Base-by-base conservation (phyloP, 53 echinoderm and acorn worm species). In the Hippasteria phrygiana region DNA sequence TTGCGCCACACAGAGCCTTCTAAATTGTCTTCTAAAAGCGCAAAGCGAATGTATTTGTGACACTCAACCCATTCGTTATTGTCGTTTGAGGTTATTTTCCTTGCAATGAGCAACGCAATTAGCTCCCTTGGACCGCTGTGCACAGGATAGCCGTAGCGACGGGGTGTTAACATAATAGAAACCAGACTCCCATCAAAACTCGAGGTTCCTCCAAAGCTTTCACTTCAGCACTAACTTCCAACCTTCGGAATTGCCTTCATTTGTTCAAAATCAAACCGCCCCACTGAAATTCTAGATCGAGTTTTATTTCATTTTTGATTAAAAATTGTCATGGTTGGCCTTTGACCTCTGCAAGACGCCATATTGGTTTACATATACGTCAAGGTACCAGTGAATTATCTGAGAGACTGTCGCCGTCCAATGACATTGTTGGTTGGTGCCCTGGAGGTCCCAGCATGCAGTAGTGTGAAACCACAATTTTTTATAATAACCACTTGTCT, bases 361-460 rank as follows among this genome's bases (percentile, higher is more conserved):
- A 75, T 75, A 75, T 75, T 75, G 50, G 75, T 75, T 69, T 67
- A 85, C 70, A 53, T 5, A 37, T 22, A 16, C 40, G 71, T 22
- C 71, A 85, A 85, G 85, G 85, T 85, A 85, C 85, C 85, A 85
- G 85, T 36, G 85, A 85, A 48, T 71, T 43, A 70, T 71, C 85
- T 20, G 4, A 37, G 34, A 43, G 48, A 85, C 70, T 85, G 85
- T 85, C 70, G 69, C 71, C 53, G 51, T 47, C 85, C 85, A 70
- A 71, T 85, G 85, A 47, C 85, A 85, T 50, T 82, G 65, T 70
- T 85, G 51, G 70, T 43, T 85, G 85, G 85, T 85, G 36, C 51
- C 85, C 85, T 24, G 51, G 45, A 53, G 84, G 37, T 24, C 85
- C 18, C 85, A 42, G 85, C 85, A 35, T 70, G 85, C 22, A 53